Percentiles rank a stretch among this genome's conserved stretches.
phyloP scores from a whole-genome alignment of 92 coral and sea anemone genomes.

The Parazoanthus atlanticus region DNA sequence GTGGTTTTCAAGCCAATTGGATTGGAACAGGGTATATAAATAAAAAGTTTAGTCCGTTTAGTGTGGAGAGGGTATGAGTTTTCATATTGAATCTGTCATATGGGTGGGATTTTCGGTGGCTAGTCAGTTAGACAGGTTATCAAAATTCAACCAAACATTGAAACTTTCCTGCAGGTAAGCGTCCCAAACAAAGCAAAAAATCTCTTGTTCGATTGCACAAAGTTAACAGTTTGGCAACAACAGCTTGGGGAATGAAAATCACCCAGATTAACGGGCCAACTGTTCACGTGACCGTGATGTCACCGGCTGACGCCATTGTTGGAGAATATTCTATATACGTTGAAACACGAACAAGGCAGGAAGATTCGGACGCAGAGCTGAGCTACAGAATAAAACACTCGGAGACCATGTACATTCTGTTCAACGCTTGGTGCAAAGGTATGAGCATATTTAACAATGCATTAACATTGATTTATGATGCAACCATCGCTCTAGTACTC shows the following conservation, averaged over 20 bases:
- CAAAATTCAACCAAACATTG: not conserved
- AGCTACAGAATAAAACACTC: constrained; percentile 14
- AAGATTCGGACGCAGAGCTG: not conserved
- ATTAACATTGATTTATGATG: no score
- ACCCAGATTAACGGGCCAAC: not conserved
- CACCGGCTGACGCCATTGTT: constrained; percentile 31
- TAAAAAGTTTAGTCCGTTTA: no score
- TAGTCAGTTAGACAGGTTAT: no score
- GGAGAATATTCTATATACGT: constrained; percentile 14
- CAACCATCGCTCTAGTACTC: not conserved
- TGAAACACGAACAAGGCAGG: constrained; percentile 18
- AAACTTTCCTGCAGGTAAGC: not conserved
- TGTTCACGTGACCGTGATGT: constrained; percentile 8
- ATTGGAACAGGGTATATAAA: no score
- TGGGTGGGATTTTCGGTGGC: no score
- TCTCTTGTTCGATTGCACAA: not conserved
- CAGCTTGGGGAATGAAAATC: constrained; percentile 24
- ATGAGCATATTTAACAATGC: not conserved
- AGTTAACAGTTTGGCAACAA: not conserved
- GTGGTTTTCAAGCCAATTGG: no score
- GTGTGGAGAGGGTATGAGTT: no score
- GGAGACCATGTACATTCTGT: not conserved
- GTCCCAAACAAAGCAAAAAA: constrained; percentile 13
- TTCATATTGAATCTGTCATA: no score
- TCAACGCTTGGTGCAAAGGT: constrained; percentile 38